phyloP scores from a whole-genome alignment of 2,888 invertebrate species.

The Disparrhopalites patrizii region DNA sequence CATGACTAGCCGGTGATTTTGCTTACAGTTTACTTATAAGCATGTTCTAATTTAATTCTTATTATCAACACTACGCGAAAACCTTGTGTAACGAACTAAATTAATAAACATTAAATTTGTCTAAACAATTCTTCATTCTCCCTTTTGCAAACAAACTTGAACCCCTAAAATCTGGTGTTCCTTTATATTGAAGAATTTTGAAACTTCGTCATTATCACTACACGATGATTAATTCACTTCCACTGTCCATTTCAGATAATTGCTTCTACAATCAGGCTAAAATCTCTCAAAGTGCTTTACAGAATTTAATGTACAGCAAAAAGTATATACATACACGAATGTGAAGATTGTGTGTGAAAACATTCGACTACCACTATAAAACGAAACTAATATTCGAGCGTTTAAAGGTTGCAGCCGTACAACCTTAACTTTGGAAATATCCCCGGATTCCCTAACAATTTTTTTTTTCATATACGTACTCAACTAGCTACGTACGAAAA shows the following conservation, averaged over 20 bases:
- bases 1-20: constrained; percentile 38
- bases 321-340: not conserved
- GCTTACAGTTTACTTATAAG: constrained; percentile 23
- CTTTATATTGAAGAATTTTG: constrained; percentile 9
- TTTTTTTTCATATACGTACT: constrained; percentile 6
- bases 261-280: constrained; percentile 14
- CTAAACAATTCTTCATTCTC: constrained; percentile 8
- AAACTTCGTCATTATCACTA: constrained; percentile 1
- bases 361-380: not conserved
- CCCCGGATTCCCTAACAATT: constrained; percentile 7
- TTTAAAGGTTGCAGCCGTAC: too few species aligned
- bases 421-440: not conserved
- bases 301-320: too few species aligned
- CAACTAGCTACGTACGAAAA: constrained; percentile 2
- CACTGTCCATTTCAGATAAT: constrained; percentile 9
- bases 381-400: not conserved
- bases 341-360: constrained; percentile 7
- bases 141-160: not conserved
- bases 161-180: too few species aligned
- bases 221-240: too few species aligned
- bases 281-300: constrained; percentile 19
- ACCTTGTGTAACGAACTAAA: constrained; percentile 5
- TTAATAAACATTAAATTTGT: constrained; percentile 12
- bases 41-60: constrained; percentile 9
- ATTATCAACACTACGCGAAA: constrained; percentile 12